Conservation (phyloP, 2,888 invertebrate genomes). For the Synergus laeviventris region DNA sequence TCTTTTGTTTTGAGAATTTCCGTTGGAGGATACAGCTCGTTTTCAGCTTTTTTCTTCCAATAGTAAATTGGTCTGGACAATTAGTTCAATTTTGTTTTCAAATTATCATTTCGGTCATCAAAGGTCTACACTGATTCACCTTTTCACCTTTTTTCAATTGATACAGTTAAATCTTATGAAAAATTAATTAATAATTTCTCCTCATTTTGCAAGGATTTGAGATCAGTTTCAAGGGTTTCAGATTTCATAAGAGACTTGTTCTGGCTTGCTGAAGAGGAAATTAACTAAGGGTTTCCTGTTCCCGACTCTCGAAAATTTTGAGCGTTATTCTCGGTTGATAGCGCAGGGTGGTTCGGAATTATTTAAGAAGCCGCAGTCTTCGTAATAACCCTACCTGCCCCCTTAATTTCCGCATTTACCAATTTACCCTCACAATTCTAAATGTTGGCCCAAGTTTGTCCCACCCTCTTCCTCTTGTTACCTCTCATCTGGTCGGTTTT, state of each 20-base stretch:
- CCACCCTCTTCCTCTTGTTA: conserved; percentile 45
- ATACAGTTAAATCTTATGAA: no score
- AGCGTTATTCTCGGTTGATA: conserved; percentile 12
- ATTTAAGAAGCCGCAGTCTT: conserved; percentile 55
- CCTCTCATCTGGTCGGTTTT: background rate
- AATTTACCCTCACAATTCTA: conserved; percentile 43
- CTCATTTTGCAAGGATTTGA: no score
- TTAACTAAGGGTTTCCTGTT: conserved; percentile 3
- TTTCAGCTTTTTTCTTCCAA: background rate
- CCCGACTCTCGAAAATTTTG: conserved; percentile 25
- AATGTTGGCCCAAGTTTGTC: conserved; percentile 47
- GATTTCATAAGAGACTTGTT: background rate
- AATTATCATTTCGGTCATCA: no score
- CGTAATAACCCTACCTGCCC: conserved; percentile 52
- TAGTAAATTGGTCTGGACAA: background rate
- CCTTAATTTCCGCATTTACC: conserved; percentile 43
- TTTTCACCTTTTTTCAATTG: no score
- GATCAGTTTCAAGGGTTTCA: background rate
- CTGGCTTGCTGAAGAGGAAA: conserved; percentile 16
- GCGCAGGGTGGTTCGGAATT: conserved; percentile 51
- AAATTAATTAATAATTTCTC: no score
- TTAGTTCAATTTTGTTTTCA: background rate
- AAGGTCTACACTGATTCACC: no score
- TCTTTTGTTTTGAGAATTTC: background rate
- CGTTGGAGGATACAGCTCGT: background rate